Base-by-base conservation (phyloP, 2,888 invertebrate species). In the Philhelius pedissequus region DNA sequence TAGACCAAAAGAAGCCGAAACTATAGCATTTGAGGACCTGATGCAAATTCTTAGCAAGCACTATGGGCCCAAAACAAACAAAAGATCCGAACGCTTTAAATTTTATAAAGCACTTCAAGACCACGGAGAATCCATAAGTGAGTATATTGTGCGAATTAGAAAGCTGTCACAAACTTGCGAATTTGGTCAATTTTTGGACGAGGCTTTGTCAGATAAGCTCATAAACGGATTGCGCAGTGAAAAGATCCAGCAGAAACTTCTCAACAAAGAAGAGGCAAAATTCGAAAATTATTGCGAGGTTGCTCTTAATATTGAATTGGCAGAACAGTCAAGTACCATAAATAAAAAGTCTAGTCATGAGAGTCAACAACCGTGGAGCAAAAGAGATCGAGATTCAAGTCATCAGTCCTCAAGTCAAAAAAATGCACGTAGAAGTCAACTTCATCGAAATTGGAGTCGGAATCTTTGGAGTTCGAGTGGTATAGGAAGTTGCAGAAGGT, bases 251-350 rank as follows among this genome's bases (percentile, higher is more conserved):
- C 48, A 81, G 13, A 18, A 22, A 9, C 27, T 81, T 6, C 54
- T 81, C 9, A 76, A 70, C 15, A 58, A 18, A 40, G 56, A 35
- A 0, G 22, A 35, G 1, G 25, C 50, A 5, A 66, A 18, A n/a
- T 81, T 76, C 11, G 64, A 75, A 8, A 62, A 64, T 11, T 56
- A 70, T 30, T 81, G 64, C 43, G 69, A 81, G 11, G 11, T 64
- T 18, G 56, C 64, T 3, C 38, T 74, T 30, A 79, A 56, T 18
- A 64, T 54, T 4, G 69, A 69, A 35, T 58, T 60, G n/a, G 15
- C 50, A 2, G 54, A 79, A 25, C 54, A 66, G 40, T 48, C 66
- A 32, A 73, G 40, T 40, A 4, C 50, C 2, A 38, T 71, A n/a
- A 30, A 71, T 71, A 64, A 30, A n/a, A 52, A 54, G 20, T 32